Evolutionary conservation across 2,113 vertebrate genomes (phyloP).

Genomic region (Cephalopholis sonnerati): DNA sequence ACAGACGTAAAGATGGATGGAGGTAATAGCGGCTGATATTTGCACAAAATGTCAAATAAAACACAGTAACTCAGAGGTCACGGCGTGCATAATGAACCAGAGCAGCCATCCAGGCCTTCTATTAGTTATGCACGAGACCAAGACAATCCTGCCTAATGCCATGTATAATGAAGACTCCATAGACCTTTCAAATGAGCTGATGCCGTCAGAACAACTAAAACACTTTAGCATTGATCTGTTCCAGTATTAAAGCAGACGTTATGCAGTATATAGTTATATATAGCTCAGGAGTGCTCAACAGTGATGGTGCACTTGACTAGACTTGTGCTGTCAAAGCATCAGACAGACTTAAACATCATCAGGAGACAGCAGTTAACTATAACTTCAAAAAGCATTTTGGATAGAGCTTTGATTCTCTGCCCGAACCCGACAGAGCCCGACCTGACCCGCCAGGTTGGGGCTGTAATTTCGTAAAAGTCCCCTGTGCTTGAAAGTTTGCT

Average conservation of each 20-base stretch:
- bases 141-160: conserved; percentile 33
- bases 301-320: conserved; percentile 15
- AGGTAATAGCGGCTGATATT: conserved; percentile 4
- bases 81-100: conserved; percentile 14
- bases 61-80: background rate
- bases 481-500: too few species aligned
- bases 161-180: conserved; percentile 28
- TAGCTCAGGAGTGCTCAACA: conserved; percentile 39
- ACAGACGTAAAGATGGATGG: background rate
- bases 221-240: conserved; percentile 58
- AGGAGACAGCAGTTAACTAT: conserved; percentile 4
- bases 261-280: conserved; percentile 23
- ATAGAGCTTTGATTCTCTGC: too few species aligned
- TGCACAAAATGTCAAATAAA: conserved; percentile 35
- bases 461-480: too few species aligned
- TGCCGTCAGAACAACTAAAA: conserved; percentile 40
- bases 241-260: conserved; percentile 39
- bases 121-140: conserved; percentile 37
- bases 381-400: background rate
- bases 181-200: conserved; percentile 36
- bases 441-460: too few species aligned
- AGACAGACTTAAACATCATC: conserved; percentile 28
- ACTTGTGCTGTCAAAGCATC: conserved; percentile 37
- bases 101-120: conserved; percentile 7
- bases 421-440: too few species aligned